Evolutionary conservation across 2,113 vertebrate genomes (phyloP).

Genomic region (Hemichromis elongatus): DNA sequence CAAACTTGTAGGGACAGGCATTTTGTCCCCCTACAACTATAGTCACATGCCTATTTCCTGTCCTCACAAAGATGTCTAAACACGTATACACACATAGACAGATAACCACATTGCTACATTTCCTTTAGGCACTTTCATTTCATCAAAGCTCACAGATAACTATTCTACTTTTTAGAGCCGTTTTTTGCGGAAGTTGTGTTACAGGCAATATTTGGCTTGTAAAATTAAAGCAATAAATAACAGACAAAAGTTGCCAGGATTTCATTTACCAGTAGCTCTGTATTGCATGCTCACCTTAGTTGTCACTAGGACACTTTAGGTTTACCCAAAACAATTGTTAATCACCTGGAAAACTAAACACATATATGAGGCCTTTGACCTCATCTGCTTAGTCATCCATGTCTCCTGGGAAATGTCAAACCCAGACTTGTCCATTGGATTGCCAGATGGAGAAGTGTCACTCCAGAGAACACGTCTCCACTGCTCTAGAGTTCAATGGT

Average conservation of each 20-base stretch:
- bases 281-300: not conserved
- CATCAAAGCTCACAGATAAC: not conserved
- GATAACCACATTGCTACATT: not conserved
- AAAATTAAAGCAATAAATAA: not conserved
- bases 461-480: not conserved
- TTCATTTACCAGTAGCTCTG: not conserved
- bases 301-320: not conserved
- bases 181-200: not conserved
- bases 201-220: not conserved
- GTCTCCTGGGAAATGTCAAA: not conserved
- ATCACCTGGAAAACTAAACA: not conserved
- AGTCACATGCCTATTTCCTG: not conserved
- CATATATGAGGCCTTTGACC: not conserved
- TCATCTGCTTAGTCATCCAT: rapidly evolving
- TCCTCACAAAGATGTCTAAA: rapidly evolving
- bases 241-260: not conserved
- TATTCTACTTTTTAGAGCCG: not conserved
- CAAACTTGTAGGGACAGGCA: not conserved
- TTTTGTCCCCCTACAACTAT: not conserved
- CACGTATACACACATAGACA: not conserved
- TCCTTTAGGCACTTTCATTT: not conserved
- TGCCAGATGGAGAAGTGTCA: not conserved
- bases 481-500: rapidly evolving
- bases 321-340: not conserved
- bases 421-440: not conserved